These are phyloP conservation scores for Crepidodera aurea DNA, from an alignment of 2,888 invertebrate genomes.

Conservation along the genomic window DNA sequence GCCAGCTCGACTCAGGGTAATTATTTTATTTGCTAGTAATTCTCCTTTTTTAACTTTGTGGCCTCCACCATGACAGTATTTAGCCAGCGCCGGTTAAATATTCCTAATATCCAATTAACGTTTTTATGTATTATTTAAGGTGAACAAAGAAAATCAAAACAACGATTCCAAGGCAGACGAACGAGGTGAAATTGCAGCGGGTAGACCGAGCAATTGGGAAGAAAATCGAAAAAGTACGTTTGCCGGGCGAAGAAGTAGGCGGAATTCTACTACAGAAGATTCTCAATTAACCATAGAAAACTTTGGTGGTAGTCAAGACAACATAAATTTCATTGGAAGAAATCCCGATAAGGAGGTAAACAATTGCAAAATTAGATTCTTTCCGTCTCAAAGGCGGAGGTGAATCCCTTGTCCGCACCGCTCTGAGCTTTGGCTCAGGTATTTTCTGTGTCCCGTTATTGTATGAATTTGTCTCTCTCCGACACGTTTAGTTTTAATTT, in stretches of 20 bases:
- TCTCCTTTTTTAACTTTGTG: too few species aligned
- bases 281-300: slow-evolving; percentile 92
- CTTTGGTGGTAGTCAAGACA: slow-evolving; percentile 91
- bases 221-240: slow-evolving; percentile 75
- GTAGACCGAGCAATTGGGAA: slow-evolving; percentile 87
- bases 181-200: slow-evolving; percentile 65
- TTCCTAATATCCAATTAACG: too few species aligned
- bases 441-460: too few species aligned
- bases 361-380: slow-evolving; percentile 16
- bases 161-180: slow-evolving; percentile 74
- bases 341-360: slow-evolving; percentile 81
- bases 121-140: too few species aligned
- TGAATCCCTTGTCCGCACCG: too few species aligned
- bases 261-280: slow-evolving; percentile 86
- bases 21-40: too few species aligned
- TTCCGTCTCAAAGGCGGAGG: too few species aligned
- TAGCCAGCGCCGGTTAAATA: too few species aligned
- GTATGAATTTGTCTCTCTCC: too few species aligned
- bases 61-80: too few species aligned
- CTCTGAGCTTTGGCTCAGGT: too few species aligned
- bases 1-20: slow-evolving; percentile 58
- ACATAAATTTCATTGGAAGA: slow-evolving; percentile 82
- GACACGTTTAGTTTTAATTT: too few species aligned
- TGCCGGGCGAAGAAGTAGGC: slow-evolving; percentile 83
- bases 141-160: slow-evolving; percentile 70